phyloP scores from a whole-genome alignment of 2,797 vertebrate genomes.

The Gymnothorax reevesii region DNA sequence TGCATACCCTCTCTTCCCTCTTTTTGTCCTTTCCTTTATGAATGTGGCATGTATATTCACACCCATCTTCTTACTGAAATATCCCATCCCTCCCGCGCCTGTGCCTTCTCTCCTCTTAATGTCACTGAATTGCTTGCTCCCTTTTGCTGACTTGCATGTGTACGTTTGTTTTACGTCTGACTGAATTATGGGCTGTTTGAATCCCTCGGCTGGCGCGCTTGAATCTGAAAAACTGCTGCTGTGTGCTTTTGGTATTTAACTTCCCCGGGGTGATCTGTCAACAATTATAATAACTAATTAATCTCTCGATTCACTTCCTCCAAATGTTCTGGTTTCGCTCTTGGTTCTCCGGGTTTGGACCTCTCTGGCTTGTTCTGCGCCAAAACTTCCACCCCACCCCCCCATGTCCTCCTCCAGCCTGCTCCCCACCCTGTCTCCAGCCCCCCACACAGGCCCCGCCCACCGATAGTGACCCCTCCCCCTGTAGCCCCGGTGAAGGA shows the following conservation, averaged over 20 bases:
- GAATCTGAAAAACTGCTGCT: slow-evolving; percentile 63
- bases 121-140: background rate
- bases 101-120: background rate
- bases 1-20: slow-evolving; percentile 33
- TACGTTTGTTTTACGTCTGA: background rate
- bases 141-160: background rate
- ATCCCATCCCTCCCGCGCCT: background rate
- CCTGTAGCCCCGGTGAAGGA: slow-evolving; percentile 83
- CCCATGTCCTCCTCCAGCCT: slow-evolving; percentile 77
- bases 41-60: slow-evolving; percentile 43
- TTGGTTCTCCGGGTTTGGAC: slow-evolving; percentile 49
- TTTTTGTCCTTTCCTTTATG: background rate
- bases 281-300: background rate
- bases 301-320: slow-evolving; percentile 24
- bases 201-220: slow-evolving; percentile 39
- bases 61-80: slow-evolving; percentile 1
- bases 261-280: slow-evolving; percentile 1
- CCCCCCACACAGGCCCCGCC: slow-evolving; percentile 88
- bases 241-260: slow-evolving; percentile 42
- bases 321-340: slow-evolving; percentile 13
- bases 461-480: slow-evolving; percentile 78
- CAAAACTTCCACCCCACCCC: slow-evolving; percentile 72
- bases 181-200: background rate
- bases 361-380: slow-evolving; percentile 71
- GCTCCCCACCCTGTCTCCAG: slow-evolving; percentile 83